Evolutionary conservation across 2,113 vertebrate genomes (phyloP), one percentile per base, ranked within the genome.

Genomic region (Ciconia maguari): DNA sequence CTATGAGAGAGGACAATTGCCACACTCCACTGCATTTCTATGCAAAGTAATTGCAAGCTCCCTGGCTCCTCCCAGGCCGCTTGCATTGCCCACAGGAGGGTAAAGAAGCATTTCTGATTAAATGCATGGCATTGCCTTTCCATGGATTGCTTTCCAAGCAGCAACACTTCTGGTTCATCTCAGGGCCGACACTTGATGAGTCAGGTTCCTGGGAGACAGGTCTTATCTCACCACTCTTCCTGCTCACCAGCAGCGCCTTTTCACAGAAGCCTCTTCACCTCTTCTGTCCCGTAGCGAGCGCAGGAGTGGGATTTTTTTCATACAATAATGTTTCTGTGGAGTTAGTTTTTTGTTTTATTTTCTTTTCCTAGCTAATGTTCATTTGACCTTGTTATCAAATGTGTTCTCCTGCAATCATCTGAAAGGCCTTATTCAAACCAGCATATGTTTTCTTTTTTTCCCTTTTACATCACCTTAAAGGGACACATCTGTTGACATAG

Each of bases 391-490:
- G 32, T 81, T 94, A 92, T 81, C 88, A 83, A 87, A 83, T 74
- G 68, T 88, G 64, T 86, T 94, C 62, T 95, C 94, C 94, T 95
- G 93, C 74, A n/a, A 77, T 58, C 60, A 81, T 79, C 79, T 60
- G 89, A 96, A 86, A 90, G 70, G 51, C 66, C 93, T 90, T 85
- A 77, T 82, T 94, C 84, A 96, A 96, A 97, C 94, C 91, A 89
- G n/a, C 81, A 13, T 60, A 12, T 24, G 48, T 66, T 91, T 78
- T 55, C 22, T 82, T 70, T 91, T 90, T 60, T 93, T 97, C 97
- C 96, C 91, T 90, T 97, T 97, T 95, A 86, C 25, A 94, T 86
- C 86, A 92, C 70, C 83, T 91, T 94, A 96, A 96, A 94, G 87
- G 94, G 91, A 79, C 52, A 87, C 74, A 91, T 70, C 76, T 77